Evolutionary conservation across 2,113 vertebrate genomes (phyloP).

Genomic region (Phrynocephalus versicolor): DNA sequence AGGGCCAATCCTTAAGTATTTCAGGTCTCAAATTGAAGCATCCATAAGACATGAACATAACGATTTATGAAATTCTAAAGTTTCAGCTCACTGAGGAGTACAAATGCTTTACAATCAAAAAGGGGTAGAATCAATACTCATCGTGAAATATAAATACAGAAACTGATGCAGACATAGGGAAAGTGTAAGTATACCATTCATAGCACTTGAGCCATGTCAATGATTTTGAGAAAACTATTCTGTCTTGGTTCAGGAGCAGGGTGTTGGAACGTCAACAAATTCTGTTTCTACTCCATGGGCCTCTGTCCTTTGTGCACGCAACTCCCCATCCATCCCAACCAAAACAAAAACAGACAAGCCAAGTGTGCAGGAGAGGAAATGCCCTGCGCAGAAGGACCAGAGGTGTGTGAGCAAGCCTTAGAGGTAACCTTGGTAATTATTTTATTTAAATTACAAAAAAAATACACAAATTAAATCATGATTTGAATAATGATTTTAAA

Average conservation of each 20-base stretch:
- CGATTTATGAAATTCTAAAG: neutral
- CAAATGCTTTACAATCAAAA: slow-evolving; percentile 2
- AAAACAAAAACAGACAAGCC: too few species aligned
- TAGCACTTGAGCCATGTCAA: neutral
- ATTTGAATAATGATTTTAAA: too few species aligned
- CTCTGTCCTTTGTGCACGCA: too few species aligned
- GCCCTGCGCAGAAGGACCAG: too few species aligned
- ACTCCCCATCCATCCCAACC: too few species aligned
- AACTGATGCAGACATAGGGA: neutral
- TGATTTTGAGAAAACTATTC: neutral
- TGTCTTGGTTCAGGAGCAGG: neutral
- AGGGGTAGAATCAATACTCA: neutral
- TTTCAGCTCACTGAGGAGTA: neutral
- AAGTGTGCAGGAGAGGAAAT: too few species aligned
- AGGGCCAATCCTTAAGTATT: neutral
- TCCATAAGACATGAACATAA: neutral
- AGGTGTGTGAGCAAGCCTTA: too few species aligned
- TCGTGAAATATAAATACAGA: neutral
- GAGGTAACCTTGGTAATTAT: too few species aligned
- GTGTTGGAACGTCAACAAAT: neutral
- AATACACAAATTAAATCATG: too few species aligned
- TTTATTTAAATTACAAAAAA: too few species aligned
- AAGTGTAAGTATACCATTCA: neutral
- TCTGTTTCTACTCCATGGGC: too few species aligned
- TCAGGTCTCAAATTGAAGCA: neutral